Base-by-base conservation (phyloP, 2,797 vertebrate genomes). In the Takifugu ocellatus region DNA sequence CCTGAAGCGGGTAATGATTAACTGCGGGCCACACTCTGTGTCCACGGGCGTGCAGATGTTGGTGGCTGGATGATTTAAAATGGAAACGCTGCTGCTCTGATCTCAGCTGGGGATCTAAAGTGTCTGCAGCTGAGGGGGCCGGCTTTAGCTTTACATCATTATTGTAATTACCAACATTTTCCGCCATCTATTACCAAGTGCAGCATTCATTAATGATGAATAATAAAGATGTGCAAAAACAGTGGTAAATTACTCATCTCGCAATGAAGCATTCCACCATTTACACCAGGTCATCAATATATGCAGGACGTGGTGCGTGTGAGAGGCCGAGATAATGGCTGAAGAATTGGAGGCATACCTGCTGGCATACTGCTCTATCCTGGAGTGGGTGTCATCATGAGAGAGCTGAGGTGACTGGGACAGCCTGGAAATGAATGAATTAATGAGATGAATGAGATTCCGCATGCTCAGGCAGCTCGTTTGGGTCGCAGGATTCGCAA, bases 301-400 rank as follows among this genome's bases (percentile, higher is more conserved):
- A 9, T 26, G 27, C 58, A 5, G 67, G 59, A 1, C 44, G 9
- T 45, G 43, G 2, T 16, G 14, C 16, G 43, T 45, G 9, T 17
- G 7, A 5, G 57, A 59, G 44, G 65, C 16, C 29, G 62, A 61
- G 69, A 61, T 62, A 75, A 60, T 5, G 17, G n/a, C 5, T 4
- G 60, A 43, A 49, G 61, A 49, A 57, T 55, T 66, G 24, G 33
- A 56, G 39, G 72, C 74, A 10, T 93, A 99, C 96, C 96, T 95
- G 75, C 89, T 97, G 80, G 97, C 96, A 45, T 94, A 98, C 59
- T 98, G 95, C 74, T 97, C 97, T 92, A 99, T 99, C 86, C 94
- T 91, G 78, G 96, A 96, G 88, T 99, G 96, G 62, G 96, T 99
- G 83, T 99, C 96, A 57, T 99, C 96, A 61, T 98, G 95, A 84